phyloP scores from a whole-genome alignment of 2,113 vertebrate genomes.

The Cairina moschata region DNA sequence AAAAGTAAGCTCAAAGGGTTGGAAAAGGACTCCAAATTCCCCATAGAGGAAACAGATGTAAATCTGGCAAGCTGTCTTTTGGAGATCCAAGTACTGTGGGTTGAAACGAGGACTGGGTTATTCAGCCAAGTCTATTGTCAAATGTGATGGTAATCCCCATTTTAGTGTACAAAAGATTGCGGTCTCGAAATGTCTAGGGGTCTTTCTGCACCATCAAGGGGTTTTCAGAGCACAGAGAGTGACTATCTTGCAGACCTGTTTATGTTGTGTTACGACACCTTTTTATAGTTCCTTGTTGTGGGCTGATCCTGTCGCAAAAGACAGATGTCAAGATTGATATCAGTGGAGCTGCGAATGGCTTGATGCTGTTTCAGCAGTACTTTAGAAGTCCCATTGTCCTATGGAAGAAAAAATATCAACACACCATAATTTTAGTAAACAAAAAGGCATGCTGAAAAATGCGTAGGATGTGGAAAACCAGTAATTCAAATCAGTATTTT shows the following conservation, averaged over 20 bases:
- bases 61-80: slow-evolving; percentile 29
- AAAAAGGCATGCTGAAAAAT: background rate
- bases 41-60: slow-evolving; percentile 54
- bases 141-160: background rate
- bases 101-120: slow-evolving; percentile 45
- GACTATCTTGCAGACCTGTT: background rate
- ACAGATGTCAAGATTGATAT: background rate
- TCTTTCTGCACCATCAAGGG: background rate
- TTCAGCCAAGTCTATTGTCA: slow-evolving; percentile 14
- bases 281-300: background rate
- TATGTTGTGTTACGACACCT: background rate
- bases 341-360: background rate
- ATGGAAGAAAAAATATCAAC: background rate
- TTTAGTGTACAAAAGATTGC: background rate
- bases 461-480: background rate
- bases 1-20: slow-evolving; percentile 53
- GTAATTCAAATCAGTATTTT: background rate
- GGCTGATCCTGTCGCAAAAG: background rate
- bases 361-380: background rate
- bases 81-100: slow-evolving; percentile 9
- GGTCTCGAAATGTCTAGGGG: background rate
- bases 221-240: background rate
- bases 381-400: background rate
- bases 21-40: slow-evolving; percentile 32
- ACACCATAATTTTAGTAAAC: background rate